phyloP scores from a whole-genome alignment of 2,888 invertebrate species.

The Amphipoea oculea region DNA sequence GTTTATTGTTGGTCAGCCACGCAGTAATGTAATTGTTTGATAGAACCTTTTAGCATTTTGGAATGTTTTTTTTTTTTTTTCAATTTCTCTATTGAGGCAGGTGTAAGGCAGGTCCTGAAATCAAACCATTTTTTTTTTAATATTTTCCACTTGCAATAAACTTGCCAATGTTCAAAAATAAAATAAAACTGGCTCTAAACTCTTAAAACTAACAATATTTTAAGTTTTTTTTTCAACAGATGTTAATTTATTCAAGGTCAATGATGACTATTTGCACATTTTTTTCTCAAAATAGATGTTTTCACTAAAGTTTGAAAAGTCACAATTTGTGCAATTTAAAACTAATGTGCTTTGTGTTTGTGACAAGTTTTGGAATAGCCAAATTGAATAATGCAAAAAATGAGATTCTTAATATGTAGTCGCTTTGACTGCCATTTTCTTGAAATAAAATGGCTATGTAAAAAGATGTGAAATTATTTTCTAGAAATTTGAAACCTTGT shows the following conservation, averaged over 20 bases:
- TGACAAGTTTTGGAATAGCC: constrained; percentile 24
- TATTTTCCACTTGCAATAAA: background rate
- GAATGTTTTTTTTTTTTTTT: constrained; percentile 36
- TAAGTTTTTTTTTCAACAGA: constrained; percentile 8
- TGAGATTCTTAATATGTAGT: constrained; percentile 1
- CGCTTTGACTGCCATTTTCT: constrained; percentile 44
- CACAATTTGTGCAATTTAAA: constrained; percentile 10
- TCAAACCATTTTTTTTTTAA: background rate
- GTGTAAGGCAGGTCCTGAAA: constrained; percentile 44
- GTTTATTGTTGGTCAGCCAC: constrained; percentile 54
- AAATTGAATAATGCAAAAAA: constrained; percentile 34
- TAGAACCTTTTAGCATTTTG: constrained; percentile 57
- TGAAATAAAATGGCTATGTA: constrained; percentile 45
- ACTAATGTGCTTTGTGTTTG: constrained; percentile 22
- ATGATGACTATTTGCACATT: constrained; percentile 24
- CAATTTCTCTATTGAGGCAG: constrained; percentile 52
- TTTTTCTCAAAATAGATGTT: constrained; percentile 21
- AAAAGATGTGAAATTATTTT: constrained; percentile 22
- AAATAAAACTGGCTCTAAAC: constrained; percentile 9
- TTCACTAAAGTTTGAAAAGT: background rate
- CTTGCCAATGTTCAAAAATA: constrained; percentile 19
- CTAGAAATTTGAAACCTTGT: constrained; percentile 21
- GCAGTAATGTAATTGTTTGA: constrained; percentile 51
- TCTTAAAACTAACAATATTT: constrained; percentile 4
- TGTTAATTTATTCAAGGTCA: constrained; percentile 42